Conservation (phyloP, 2,797 vertebrate genomes). For the Clamator glandarius region DNA sequence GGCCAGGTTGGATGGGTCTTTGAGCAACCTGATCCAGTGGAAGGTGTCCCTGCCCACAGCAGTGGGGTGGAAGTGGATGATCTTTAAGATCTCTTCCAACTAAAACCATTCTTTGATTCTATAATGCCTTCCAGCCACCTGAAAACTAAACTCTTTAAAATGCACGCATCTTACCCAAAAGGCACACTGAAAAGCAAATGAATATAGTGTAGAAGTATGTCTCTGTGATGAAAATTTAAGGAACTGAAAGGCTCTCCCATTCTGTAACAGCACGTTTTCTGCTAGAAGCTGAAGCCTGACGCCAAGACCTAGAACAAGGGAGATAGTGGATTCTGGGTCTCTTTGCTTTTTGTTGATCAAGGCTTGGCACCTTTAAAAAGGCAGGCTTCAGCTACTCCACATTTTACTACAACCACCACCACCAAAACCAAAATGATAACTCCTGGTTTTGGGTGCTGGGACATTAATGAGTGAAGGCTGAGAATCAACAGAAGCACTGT, state of each 20-base stretch:
- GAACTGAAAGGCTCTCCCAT: neutral
- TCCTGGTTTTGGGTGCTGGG: neutral
- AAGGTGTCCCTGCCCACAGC: too few species aligned
- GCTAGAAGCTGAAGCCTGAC: neutral
- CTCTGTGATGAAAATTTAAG: neutral
- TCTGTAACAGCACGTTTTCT: neutral
- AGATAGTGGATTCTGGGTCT: neutral
- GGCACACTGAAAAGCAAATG: neutral
- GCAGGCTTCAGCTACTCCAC: neutral
- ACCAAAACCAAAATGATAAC: neutral
- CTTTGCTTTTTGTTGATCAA: neutral
- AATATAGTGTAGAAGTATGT: neutral
- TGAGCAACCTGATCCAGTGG: too few species aligned
- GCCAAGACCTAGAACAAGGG: neutral
- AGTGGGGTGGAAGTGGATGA: too few species aligned
- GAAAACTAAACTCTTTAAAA: neutral
- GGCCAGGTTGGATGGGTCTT: too few species aligned
- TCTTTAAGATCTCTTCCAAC: too few species aligned
- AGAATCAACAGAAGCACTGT: too few species aligned
- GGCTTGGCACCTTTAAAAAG: neutral
- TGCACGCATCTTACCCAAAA: neutral
- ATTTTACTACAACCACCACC: neutral
- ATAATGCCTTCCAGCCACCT: neutral
- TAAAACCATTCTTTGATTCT: too few species aligned
- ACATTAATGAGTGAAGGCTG: neutral